A percentile compares a stretch with the other conserved stretches of the same genome.
phyloP scores from a whole-genome alignment of 2,113 vertebrate genomes.

The Noctilio leporinus region DNA sequence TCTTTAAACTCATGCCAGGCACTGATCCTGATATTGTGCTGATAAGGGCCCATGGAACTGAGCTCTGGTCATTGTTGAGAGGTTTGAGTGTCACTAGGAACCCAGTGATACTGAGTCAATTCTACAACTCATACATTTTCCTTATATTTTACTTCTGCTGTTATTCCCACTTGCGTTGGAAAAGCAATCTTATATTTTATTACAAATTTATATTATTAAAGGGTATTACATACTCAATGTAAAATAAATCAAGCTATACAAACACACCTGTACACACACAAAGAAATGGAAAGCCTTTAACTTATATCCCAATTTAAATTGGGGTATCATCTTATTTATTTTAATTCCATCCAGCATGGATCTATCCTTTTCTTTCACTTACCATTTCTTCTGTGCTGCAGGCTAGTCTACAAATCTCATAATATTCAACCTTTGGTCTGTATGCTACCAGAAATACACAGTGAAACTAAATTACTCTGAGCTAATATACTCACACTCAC shows the following conservation, averaged over 20 bases:
- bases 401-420: neutral
- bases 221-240: neutral
- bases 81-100: neutral
- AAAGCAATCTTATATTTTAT: neutral
- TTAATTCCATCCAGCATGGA: neutral
- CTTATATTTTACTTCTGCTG: neutral
- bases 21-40: neutral
- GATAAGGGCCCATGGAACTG: neutral
- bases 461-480: slow-evolving; percentile 2
- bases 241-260: neutral
- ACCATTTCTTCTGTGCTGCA: neutral
- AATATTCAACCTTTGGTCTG: neutral
- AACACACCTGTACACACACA: neutral
- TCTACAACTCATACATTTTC: neutral
- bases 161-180: neutral
- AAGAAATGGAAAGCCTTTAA: neutral
- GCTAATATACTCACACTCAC: neutral
- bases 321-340: neutral
- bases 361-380: neutral
- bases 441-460: neutral
- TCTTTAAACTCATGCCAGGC: neutral
- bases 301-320: neutral
- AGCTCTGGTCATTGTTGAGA: neutral
- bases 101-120: neutral
- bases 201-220: neutral